phyloP scores from a whole-genome alignment of 2,888 invertebrate genomes.

The Drosophila formosana region DNA sequence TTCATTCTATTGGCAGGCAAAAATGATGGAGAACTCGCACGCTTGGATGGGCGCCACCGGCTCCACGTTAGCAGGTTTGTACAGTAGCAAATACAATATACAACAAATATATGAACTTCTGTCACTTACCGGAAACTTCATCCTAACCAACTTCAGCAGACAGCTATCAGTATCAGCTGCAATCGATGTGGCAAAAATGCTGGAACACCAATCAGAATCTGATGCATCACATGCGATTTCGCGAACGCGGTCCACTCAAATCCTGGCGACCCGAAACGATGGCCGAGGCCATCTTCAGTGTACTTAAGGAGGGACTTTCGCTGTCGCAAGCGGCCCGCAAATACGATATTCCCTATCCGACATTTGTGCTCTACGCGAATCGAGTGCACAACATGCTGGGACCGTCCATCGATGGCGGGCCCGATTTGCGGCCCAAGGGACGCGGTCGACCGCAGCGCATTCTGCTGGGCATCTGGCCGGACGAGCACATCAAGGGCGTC shows the following conservation, averaged over 20 bases:
- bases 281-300: slow-evolving; percentile 97
- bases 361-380: slow-evolving; percentile 96
- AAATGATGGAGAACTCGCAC: slow-evolving; percentile 95
- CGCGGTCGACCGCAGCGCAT: slow-evolving; percentile 96
- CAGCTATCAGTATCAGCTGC: slow-evolving; percentile 97
- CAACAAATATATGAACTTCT: slow-evolving; percentile 1
- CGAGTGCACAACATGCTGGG: slow-evolving; percentile 97
- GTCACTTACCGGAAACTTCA: slow-evolving; percentile 20
- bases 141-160: slow-evolving; percentile 86
- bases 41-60: slow-evolving; percentile 95
- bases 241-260: slow-evolving; percentile 95
- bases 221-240: slow-evolving; percentile 95
- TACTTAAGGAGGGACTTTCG: slow-evolving; percentile 94
- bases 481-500: slow-evolving; percentile 96
- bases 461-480: slow-evolving; percentile 96
- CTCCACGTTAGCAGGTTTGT: slow-evolving; percentile 95
- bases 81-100: slow-evolving; percentile 1
- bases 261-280: slow-evolving; percentile 97
- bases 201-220: slow-evolving; percentile 97
- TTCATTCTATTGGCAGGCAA: slow-evolving; percentile 89
- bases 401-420: slow-evolving; percentile 95
- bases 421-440: slow-evolving; percentile 96
- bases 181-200: slow-evolving; percentile 98
- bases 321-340: slow-evolving; percentile 96
- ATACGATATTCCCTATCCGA: slow-evolving; percentile 97